Conservation (phyloP, 2,888 invertebrate genomes). For the Lepeophtheirus nordmannii region DNA sequence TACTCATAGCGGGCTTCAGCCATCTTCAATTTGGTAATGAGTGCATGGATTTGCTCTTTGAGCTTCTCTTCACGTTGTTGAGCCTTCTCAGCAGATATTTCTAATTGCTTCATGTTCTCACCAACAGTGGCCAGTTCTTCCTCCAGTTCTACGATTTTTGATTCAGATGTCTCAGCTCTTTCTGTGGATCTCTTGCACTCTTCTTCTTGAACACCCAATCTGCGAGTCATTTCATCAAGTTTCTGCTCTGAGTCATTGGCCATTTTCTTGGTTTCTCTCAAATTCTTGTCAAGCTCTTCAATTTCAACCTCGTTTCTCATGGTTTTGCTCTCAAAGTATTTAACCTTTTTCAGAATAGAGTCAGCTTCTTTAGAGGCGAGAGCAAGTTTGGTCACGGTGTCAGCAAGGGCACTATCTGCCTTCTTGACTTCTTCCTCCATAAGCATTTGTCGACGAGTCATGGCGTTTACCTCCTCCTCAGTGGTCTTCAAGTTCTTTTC, state of each 20-base stretch:
- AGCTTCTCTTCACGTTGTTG: conserved; percentile 22
- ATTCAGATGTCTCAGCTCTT: conserved; percentile 17
- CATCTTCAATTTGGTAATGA: conserved; percentile 12
- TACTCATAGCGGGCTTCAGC: conserved; percentile 23
- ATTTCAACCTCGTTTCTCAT: conserved; percentile 23
- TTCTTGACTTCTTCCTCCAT: conserved; percentile 25
- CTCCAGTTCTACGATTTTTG: conserved; percentile 16
- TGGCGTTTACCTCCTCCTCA: conserved; percentile 21
- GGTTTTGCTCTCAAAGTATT: conserved; percentile 24
- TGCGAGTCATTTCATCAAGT: conserved; percentile 19
- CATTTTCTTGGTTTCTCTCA: conserved; percentile 24
- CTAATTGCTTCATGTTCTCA: conserved; percentile 25
- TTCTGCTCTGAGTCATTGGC: conserved; percentile 22
- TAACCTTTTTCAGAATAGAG: conserved; percentile 23
- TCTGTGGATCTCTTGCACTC: conserved; percentile 20
- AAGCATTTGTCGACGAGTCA: conserved; percentile 18
- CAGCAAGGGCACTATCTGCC: conserved; percentile 16
- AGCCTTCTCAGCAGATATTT: conserved; percentile 22
- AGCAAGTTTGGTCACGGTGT: conserved; percentile 23
- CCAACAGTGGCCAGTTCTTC: conserved; percentile 21
- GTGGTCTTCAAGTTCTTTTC: conserved; percentile 21
- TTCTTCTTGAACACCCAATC: conserved; percentile 23
- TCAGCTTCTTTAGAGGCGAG: conserved; percentile 22
- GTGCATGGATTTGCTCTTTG: conserved; percentile 19
- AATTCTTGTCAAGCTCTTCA: conserved; percentile 21